phyloP scores from a whole-genome alignment of 2,888 invertebrate genomes.

The Girardia tigrina region DNA sequence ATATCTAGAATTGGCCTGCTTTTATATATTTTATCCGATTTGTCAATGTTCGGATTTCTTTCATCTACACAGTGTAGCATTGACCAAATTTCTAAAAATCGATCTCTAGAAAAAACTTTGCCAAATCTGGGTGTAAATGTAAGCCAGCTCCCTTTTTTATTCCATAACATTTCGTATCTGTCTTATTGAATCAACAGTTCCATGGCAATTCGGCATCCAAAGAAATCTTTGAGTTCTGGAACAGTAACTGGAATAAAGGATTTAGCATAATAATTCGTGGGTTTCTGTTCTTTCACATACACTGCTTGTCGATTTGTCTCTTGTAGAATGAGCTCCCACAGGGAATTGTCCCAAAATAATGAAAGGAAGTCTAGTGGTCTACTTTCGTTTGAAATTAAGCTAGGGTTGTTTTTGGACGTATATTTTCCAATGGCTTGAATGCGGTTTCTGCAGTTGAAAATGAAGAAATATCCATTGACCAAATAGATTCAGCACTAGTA shows the following conservation, averaged over 20 bases:
- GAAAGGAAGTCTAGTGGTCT: too few relatives aligned
- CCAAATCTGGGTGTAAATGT: constrained; percentile 37
- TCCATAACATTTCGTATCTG: constrained; percentile 37
- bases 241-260: constrained; percentile 36
- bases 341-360: neutral
- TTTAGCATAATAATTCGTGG: constrained; percentile 29
- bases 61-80: constrained; percentile 38
- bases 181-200: constrained; percentile 36
- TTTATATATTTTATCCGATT: constrained; percentile 38
- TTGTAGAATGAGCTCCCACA: neutral
- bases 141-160: constrained; percentile 24
- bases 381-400: too few relatives aligned
- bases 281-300: constrained; percentile 31
- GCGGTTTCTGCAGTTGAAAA: too few relatives aligned
- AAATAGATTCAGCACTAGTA: too few relatives aligned
- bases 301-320: constrained; percentile 23
- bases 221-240: constrained; percentile 37
- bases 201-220: constrained; percentile 37
- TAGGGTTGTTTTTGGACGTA: too few relatives aligned
- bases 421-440: too few relatives aligned
- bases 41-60: constrained; percentile 35
- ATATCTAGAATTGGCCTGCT: constrained; percentile 34
- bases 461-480: too few relatives aligned
- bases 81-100: constrained; percentile 37
- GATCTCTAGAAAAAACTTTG: constrained; percentile 34